Evolutionary conservation across 1,140 invertebrate genomes (phyloP).

Genomic region (Dryas iulia): DNA sequence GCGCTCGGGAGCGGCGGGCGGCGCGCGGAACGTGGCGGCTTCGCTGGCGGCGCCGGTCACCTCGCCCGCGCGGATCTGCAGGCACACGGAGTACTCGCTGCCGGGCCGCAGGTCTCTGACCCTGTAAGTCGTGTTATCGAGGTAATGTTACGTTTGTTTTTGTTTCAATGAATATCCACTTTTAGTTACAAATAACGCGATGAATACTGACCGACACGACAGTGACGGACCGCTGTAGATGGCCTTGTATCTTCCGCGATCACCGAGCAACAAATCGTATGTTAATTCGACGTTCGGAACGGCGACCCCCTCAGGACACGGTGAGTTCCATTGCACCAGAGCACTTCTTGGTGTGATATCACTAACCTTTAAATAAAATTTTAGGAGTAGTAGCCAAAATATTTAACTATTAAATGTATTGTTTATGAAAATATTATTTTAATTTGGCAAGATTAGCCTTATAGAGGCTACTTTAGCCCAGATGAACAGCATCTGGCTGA

Average conservation of each 20-base stretch:
- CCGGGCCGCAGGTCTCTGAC: slow-evolving; percentile 91
- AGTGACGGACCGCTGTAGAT: slow-evolving; percentile 88
- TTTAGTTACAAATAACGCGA: no score
- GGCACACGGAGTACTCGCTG: slow-evolving; percentile 89
- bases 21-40: slow-evolving; percentile 80
- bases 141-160: no score
- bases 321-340: slow-evolving; percentile 88
- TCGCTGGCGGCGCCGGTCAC: slow-evolving; percentile 76
- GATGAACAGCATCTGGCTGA: no score
- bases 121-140: no score
- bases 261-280: slow-evolving; percentile 89
- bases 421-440: no score
- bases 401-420: no score
- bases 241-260: slow-evolving; percentile 89
- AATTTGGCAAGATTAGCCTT: no score
- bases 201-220: slow-evolving; percentile 81
- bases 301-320: slow-evolving; percentile 82
- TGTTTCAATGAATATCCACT: no score
- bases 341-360: slow-evolving; percentile 89
- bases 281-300: slow-evolving; percentile 82
- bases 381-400: no score
- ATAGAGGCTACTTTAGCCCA: no score
- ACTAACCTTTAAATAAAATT: slow-evolving; percentile 82
- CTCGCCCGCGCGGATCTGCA: slow-evolving; percentile 82
- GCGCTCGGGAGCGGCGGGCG: slow-evolving; percentile 84